Evolutionary conservation across 2,797 vertebrate species (phyloP).

Genomic region (Mormyrops boulengeri): DNA sequence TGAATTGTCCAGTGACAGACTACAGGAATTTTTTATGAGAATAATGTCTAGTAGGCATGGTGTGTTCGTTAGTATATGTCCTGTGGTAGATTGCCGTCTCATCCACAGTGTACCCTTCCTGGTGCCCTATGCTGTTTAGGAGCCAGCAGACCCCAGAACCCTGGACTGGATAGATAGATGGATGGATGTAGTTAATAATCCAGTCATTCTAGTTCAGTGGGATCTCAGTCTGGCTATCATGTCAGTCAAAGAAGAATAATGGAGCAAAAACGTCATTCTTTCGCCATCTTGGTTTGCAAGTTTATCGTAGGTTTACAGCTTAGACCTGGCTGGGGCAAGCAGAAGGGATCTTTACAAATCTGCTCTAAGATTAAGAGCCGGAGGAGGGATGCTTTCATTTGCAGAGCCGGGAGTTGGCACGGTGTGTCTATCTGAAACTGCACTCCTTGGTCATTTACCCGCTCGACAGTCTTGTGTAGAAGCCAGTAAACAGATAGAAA

Average conservation of each 20-base stretch:
- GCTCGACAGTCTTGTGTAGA: not conserved
- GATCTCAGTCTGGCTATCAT: not conserved
- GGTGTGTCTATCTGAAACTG: not conserved
- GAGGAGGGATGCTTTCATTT: not conserved
- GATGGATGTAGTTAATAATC: not conserved
- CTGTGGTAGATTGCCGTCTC: not conserved
- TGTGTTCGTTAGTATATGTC: not conserved
- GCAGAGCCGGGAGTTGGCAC: not conserved
- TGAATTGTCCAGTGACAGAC: not conserved
- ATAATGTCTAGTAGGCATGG: not conserved
- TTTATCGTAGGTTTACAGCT: not conserved
- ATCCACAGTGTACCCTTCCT: not conserved
- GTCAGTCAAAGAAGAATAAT: not conserved
- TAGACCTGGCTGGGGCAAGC: not conserved
- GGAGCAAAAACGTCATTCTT: not conserved
- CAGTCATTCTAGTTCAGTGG: not conserved
- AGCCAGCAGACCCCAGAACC: not conserved
- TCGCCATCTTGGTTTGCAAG: not conserved
- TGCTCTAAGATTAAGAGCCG: not conserved
- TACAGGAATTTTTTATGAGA: not conserved
- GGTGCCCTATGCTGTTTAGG: not conserved
- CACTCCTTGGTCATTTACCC: not conserved
- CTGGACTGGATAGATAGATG: not conserved
- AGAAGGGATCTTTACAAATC: not conserved
- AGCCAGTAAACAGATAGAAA: not conserved